A percentile compares a stretch with the other conserved stretches of the same genome.
Evolutionary conservation across 2,888 invertebrate species (phyloP).

Genomic region (Polyommatus iphigenia): DNA sequence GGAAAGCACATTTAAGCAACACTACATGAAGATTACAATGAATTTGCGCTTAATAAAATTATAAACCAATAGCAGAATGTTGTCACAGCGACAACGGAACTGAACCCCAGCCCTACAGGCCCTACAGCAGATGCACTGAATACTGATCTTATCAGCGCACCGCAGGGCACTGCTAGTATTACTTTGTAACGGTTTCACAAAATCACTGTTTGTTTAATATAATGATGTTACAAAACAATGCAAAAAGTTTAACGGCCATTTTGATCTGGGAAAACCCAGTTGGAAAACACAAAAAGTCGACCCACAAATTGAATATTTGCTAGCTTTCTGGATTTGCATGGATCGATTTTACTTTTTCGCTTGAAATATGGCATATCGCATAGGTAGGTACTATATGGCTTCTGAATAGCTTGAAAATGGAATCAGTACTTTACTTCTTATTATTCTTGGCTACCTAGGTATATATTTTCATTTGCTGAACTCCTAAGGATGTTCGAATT

Average conservation of each 20-base stretch:
- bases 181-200: constrained; percentile 69
- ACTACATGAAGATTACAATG: neutral
- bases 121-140: constrained; percentile 66
- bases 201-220: constrained; percentile 43
- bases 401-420: too few relatives aligned
- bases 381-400: too few relatives aligned
- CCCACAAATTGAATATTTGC: too few relatives aligned
- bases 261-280: neutral
- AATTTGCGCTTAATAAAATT: constrained; percentile 57
- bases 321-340: too few relatives aligned
- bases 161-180: constrained; percentile 69
- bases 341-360: too few relatives aligned
- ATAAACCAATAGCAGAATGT: constrained; percentile 67
- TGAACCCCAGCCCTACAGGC: constrained; percentile 64
- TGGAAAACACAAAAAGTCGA: too few relatives aligned
- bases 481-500: neutral
- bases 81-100: constrained; percentile 71
- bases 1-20: neutral
- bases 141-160: constrained; percentile 73
- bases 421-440: too few relatives aligned
- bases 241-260: neutral
- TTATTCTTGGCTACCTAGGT: neutral
- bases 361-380: too few relatives aligned
- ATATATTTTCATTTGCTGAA: neutral
- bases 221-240: neutral